Evolutionary conservation across 2,888 invertebrate species (phyloP), one percentile per base, ranked within the genome.

Genomic region (Muschampia plurimacula): DNA sequence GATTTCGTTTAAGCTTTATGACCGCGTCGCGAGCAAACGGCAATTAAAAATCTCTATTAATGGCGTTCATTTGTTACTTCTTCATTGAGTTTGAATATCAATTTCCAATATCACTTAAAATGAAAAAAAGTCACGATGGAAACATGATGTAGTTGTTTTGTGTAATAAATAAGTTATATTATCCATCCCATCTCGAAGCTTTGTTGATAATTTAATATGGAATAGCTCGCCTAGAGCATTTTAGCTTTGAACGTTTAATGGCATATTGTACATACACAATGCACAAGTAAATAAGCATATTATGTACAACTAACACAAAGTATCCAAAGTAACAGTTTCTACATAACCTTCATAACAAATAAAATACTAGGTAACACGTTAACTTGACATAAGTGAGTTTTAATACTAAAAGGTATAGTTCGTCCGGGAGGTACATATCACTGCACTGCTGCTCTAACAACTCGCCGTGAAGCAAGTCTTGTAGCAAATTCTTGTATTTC

Each of bases 1-100:
- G 72, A 72, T 72, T 49, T 60, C 66, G 66, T 62, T 72, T 66
- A 39, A 72, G 65, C 60, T 66, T 72, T 72, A 72, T 62, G 60
- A 67, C 71, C 49, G 49, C 22, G 71, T 65, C 59, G 59, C 49
- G 59, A 72, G 66, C 66, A 59, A 44, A 67, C 52, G 49, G 28
- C 44, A 66, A 49, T 60, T 60, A 39, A 67, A 71, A 67, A 67
- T 71, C 71, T 28, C 59, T 49, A 49, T 60, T 65, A n/a, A 55
- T 57, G 15, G 39, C 39, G 8, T 70, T 65, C 7, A 69, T 64
- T 69, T 41, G 10, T n/a, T 32, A 57, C 22, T 62, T 22, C 49
- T 15, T 60, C 28, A 13, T 60, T 6, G 13, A 60, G 32, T n/a
- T 36, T 36, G 32, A 28, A 60, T 28, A 32, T 59, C 28, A 59